A percentile compares a stretch with the other conserved stretches of the same genome.
Conservation (phyloP, 1,140 invertebrate species). For the Anastrepha obliqua region DNA sequence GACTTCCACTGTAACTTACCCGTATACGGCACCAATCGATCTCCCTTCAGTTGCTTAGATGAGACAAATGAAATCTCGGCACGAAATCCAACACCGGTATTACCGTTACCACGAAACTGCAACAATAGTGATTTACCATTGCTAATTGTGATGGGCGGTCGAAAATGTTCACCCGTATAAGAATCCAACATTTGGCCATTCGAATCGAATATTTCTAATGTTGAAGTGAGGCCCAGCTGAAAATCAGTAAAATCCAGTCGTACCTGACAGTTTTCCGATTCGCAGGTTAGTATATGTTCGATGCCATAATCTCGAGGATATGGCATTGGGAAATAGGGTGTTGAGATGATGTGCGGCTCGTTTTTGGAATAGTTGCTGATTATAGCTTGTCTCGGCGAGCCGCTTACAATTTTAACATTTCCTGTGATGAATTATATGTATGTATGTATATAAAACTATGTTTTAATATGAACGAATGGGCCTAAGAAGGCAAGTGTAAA, state of each 20-base stretch:
- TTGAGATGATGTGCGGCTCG: slow-evolving; percentile 73
- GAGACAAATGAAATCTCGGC: slow-evolving; percentile 81
- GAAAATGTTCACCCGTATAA: slow-evolving; percentile 81
- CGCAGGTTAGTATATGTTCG: slow-evolving; percentile 81
- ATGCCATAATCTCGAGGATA: slow-evolving; percentile 82
- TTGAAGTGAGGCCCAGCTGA: slow-evolving; percentile 80
- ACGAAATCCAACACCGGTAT: slow-evolving; percentile 81
- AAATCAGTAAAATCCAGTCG: slow-evolving; percentile 83
- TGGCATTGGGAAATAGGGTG: slow-evolving; percentile 82
- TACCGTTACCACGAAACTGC: slow-evolving; percentile 84
- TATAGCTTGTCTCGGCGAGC: slow-evolving; percentile 70
- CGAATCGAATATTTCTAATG: slow-evolving; percentile 85
- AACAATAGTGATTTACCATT: slow-evolving; percentile 80
- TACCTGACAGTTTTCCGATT: slow-evolving; percentile 77
- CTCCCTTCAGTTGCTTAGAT: slow-evolving; percentile 76
- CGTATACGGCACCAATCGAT: slow-evolving; percentile 78
- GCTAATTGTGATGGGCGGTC: slow-evolving; percentile 82
- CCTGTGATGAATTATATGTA: slow-evolving; percentile 73
- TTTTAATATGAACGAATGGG: not conserved
- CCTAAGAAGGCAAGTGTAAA: not conserved
- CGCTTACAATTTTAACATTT: slow-evolving; percentile 79
- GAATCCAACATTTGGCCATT: slow-evolving; percentile 81
- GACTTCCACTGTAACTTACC: slow-evolving; percentile 66
- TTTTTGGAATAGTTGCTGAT: slow-evolving; percentile 67
- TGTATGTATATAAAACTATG: too few species aligned